A percentile compares a stretch with the other conserved stretches of the same genome.
phyloP scores from a whole-genome alignment of 2,797 vertebrate species.

The Macropodus opercularis region DNA sequence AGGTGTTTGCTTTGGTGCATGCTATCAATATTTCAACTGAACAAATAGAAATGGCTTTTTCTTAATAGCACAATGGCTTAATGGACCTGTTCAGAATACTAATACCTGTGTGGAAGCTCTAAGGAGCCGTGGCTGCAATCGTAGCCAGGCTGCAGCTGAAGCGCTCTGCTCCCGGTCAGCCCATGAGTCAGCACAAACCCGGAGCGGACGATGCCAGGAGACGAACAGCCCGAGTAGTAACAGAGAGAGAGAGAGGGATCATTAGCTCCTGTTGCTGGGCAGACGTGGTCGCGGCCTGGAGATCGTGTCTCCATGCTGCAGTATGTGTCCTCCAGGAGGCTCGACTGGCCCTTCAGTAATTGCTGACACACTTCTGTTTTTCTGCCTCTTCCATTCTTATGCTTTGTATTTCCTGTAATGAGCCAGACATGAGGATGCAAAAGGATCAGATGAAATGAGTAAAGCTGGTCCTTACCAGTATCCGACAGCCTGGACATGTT shows the following conservation, averaged over 20 bases:
- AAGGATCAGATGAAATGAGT: too few species aligned
- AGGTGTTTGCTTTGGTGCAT: constrained; percentile 55
- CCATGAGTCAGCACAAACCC: constrained; percentile 75
- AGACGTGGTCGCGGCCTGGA: constrained; percentile 48
- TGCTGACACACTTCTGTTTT: constrained; percentile 43
- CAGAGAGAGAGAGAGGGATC: constrained; percentile 28
- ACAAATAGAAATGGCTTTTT: constrained; percentile 69
- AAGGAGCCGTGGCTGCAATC: constrained; percentile 62
- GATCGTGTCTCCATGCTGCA: constrained; percentile 35
- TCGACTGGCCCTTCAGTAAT: constrained; percentile 49
- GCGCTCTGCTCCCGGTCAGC: constrained; percentile 51
- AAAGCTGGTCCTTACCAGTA: too few species aligned
- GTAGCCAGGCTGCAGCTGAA: constrained; percentile 59
- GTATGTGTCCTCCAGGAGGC: constrained; percentile 24
- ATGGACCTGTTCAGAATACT: constrained; percentile 66
- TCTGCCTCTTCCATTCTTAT: background rate
- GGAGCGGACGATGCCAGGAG: constrained; percentile 50
- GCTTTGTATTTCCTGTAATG: constrained; percentile 4
- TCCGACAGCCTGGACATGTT: too few species aligned
- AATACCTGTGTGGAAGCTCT: constrained; percentile 50
- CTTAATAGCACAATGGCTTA: constrained; percentile 74
- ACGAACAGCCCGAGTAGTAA: constrained; percentile 8
- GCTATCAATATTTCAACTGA: constrained; percentile 46
- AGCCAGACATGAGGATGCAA: background rate
- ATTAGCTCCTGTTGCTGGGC: constrained; percentile 68